These are phyloP conservation scores for Crax fasciolata DNA, from an alignment of 2,797 vertebrate species.

Conservation along the genomic window DNA sequence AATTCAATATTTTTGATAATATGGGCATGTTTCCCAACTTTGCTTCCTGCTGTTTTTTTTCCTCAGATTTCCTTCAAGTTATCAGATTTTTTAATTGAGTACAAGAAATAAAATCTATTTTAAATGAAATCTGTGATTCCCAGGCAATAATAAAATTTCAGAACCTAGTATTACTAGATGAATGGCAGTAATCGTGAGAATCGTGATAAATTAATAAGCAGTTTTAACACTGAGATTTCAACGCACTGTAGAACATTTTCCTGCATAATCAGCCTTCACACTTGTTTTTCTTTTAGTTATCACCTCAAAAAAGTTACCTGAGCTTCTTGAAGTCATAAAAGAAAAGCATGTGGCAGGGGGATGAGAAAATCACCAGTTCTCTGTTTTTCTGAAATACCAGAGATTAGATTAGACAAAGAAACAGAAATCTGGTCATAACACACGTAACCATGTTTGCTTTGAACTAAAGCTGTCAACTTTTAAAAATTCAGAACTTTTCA, in stretches of 20 bases:
- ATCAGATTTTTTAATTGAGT: background rate
- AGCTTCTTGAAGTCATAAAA: background rate
- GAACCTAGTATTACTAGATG: background rate
- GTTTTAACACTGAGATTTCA: background rate
- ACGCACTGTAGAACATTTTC: background rate
- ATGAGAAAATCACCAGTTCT: background rate
- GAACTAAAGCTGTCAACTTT: background rate
- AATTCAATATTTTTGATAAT: background rate
- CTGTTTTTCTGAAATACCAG: background rate
- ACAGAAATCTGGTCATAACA: background rate
- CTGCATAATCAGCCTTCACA: background rate
- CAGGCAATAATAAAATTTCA: background rate
- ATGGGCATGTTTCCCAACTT: background rate
- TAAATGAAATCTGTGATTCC: background rate
- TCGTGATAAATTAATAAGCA: background rate
- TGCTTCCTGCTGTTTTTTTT: background rate
- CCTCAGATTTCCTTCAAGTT: background rate
- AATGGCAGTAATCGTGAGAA: background rate
- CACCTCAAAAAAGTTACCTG: background rate
- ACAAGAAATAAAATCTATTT: background rate
- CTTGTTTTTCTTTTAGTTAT: background rate
- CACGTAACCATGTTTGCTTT: background rate
- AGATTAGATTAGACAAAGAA: background rate
- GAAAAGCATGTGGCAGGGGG: background rate
- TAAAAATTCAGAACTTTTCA: background rate